phyloP scores from a whole-genome alignment of 2,888 invertebrate genomes.

The Athalia rosae region DNA sequence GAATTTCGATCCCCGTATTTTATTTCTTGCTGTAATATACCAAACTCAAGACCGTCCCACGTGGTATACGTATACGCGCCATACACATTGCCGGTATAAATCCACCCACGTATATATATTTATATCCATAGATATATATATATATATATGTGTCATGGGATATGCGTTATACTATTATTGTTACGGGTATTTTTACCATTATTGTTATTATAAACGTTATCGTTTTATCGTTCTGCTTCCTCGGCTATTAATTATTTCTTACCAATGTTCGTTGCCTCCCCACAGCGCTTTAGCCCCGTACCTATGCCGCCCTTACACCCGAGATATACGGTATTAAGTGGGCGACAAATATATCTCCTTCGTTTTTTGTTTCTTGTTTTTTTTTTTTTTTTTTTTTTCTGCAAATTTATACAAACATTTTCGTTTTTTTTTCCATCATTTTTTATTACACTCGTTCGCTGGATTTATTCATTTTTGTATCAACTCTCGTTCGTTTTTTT shows the following conservation, averaged over 20 bases:
- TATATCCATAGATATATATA: too few species aligned
- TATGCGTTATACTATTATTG: conserved; percentile 24
- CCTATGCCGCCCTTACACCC: background rate
- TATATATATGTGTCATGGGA: background rate
- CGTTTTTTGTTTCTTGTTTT: background rate
- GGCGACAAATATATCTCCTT: background rate
- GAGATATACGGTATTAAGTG: conserved; percentile 13
- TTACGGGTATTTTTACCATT: conserved; percentile 35
- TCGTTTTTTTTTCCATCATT: background rate
- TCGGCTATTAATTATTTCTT: conserved; percentile 33
- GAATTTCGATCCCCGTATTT: conserved; percentile 42
- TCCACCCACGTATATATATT: too few species aligned
- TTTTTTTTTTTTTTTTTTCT: background rate
- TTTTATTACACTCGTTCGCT: background rate
- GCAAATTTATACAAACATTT: background rate
- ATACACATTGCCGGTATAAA: too few species aligned
- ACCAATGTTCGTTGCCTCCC: background rate
- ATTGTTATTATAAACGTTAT: conserved; percentile 38
- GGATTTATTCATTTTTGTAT: too few species aligned
- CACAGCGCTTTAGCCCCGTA: background rate
- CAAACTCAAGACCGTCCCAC: conserved; percentile 21
- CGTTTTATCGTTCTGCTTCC: conserved; percentile 27
- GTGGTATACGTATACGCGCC: too few species aligned
- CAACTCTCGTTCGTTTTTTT: too few species aligned
- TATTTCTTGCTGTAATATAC: conserved; percentile 45